Evolutionary conservation across 2,797 vertebrate species (phyloP).

Genomic region (Pangasius krempfi): DNA sequence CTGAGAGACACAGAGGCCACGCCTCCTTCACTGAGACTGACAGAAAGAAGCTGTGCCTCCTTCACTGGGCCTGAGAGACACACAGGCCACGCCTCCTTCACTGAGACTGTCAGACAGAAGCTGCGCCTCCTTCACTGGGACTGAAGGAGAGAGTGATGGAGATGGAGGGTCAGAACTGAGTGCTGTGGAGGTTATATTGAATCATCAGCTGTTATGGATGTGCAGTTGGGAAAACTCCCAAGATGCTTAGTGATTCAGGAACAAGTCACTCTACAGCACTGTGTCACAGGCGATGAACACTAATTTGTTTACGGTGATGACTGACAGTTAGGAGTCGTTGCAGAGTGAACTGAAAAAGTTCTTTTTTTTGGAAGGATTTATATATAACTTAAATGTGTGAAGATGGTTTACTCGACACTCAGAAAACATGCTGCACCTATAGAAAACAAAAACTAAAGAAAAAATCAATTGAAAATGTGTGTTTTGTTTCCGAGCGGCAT

Average conservation of each 20-base stretch:
- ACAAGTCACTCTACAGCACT: neutral
- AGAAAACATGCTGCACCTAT: too few relatives aligned
- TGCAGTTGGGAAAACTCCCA: neutral
- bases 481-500: too few relatives aligned
- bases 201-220: neutral
- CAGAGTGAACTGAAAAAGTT: neutral
- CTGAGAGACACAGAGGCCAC: too few relatives aligned
- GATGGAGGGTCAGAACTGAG: neutral
- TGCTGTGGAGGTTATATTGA: neutral
- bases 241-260: neutral
- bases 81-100: too few relatives aligned
- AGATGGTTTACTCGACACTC: neutral
- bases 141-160: neutral
- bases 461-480: too few relatives aligned
- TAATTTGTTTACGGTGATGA: neutral
- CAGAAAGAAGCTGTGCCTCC: too few relatives aligned
- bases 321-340: neutral
- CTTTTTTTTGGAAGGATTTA: neutral
- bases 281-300: neutral
- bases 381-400: neutral
- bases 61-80: too few relatives aligned
- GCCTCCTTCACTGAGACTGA: too few relatives aligned
- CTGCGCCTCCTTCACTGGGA: too few relatives aligned
- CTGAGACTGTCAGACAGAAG: too few relatives aligned
- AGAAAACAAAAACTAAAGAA: too few relatives aligned